Evolutionary conservation across 1,140 invertebrate species (phyloP), one percentile per base, ranked within the genome.

Genomic region (Anagrus nilaparvatae): DNA sequence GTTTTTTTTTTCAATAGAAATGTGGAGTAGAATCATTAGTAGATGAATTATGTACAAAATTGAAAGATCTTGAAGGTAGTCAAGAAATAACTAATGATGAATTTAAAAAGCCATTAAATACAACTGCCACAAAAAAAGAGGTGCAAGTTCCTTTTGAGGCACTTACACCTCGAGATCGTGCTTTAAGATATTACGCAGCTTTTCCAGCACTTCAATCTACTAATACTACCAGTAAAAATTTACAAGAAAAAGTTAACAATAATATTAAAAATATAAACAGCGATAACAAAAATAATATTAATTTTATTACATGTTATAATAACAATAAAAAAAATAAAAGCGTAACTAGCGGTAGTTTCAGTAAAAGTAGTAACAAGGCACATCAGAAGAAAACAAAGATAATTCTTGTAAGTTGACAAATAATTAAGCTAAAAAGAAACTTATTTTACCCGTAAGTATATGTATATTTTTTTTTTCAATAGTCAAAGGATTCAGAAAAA

Each of bases 171-270:
- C 58, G 51, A 18, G 65, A 65, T 35, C 61, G 53, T 47, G 63
- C 64, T 53, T 55, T 63, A 28, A 55, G 62, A 58, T 67, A 67
- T 28, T 67, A 65, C 52, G 61, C 63, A 45, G 65, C 63, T 46
- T 68, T 68, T 50, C 64, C 65, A 47, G 63, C 64, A 31, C 53
- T 68, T 48, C 63, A 62, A 47, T 55, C 61, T 43, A 51, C 59
- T 31, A 61, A 54, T 42, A 56, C 61, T 48, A 52, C 33, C 51
- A 40, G 30, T 64, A 60, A 44, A 54, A 60, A 40, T 52, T 24
- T 55, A 52, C 34, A 58, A 51, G 21, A 58, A 53, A 35, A 50
- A 48, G 30, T 35, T 39, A 49, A 47, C 36, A 44, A 47, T 12
- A 52, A 44, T n/a, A 50, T 53, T 14, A 43, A 49, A 35, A 56